phyloP scores from a whole-genome alignment of 2,888 invertebrate genomes.

The Dimorphilus gyrociliatus region DNA sequence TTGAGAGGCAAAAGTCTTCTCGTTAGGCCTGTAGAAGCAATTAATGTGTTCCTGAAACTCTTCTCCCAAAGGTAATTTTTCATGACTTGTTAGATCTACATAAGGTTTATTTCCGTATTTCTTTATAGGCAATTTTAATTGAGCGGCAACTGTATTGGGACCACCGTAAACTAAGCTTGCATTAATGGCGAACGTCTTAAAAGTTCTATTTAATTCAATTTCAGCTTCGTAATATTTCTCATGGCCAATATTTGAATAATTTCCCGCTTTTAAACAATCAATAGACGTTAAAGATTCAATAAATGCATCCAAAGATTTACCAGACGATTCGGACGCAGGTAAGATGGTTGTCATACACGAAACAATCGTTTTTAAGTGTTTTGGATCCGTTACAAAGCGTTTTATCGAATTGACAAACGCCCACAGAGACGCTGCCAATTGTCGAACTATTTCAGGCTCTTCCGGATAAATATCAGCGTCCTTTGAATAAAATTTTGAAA shows the following conservation, averaged over 20 bases:
- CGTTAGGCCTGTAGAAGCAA: slow-evolving; percentile 22
- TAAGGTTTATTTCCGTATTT: too few species aligned
- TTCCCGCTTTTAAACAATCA: too few species aligned
- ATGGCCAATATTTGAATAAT: slow-evolving; percentile 10
- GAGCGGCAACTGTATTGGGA: slow-evolving; percentile 32
- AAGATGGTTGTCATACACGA: slow-evolving; percentile 26
- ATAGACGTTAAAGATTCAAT: too few species aligned
- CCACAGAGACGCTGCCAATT: slow-evolving; percentile 27
- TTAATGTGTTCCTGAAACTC: slow-evolving; percentile 32
- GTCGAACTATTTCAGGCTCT: slow-evolving; percentile 30
- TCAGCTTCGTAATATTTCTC: slow-evolving; percentile 28
- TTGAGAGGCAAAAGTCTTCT: slow-evolving; percentile 15
- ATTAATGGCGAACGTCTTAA: slow-evolving; percentile 30
- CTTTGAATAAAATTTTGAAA: slow-evolving; percentile 28
- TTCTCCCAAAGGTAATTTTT: slow-evolving; percentile 32
- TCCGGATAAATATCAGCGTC: slow-evolving; percentile 22
- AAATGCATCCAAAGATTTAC: too few species aligned
- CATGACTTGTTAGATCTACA: slow-evolving; percentile 33
- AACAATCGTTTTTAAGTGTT: slow-evolving; percentile 32
- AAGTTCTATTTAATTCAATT: slow-evolving; percentile 29
- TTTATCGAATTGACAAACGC: slow-evolving; percentile 25
- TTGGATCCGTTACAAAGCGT: slow-evolving; percentile 23
- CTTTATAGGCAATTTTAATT: slow-evolving; percentile 25
- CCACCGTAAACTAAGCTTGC: slow-evolving; percentile 32
- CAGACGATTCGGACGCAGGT: slow-evolving; percentile 28